These are phyloP conservation scores for Cremastinae sp. DNA, from an alignment of 2,888 invertebrate genomes.

Conservation along the genomic window DNA sequence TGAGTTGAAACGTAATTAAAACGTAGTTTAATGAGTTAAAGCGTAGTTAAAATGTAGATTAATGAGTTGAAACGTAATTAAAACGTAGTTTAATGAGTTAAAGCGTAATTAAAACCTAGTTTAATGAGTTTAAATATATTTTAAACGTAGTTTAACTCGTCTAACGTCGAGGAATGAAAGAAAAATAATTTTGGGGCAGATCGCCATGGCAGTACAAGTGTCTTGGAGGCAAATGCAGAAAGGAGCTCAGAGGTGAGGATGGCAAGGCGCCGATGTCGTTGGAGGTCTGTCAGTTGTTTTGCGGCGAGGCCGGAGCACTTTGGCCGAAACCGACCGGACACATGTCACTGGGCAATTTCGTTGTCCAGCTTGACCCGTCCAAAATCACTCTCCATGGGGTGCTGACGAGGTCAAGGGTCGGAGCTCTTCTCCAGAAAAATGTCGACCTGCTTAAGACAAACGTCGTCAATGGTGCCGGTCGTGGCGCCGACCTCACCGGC, in stretches of 20 bases:
- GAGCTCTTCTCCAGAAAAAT: constrained; percentile 67
- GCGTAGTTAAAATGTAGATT: too few relatives aligned
- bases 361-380: constrained; percentile 82
- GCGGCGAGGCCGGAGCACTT: constrained; percentile 83
- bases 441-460: constrained; percentile 69
- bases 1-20: too few relatives aligned
- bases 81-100: too few relatives aligned
- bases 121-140: too few relatives aligned
- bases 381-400: constrained; percentile 81
- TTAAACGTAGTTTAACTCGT: too few relatives aligned
- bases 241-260: constrained; percentile 68
- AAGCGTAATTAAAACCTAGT: too few relatives aligned
- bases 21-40: too few relatives aligned
- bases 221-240: constrained; percentile 73
- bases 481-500: constrained; percentile 60
- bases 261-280: constrained; percentile 74
- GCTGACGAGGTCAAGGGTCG: constrained; percentile 74
- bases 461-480: constrained; percentile 60
- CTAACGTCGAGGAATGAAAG: too few relatives aligned
- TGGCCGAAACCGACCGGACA: constrained; percentile 86
- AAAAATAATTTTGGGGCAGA: constrained; percentile 60
- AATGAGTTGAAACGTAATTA: too few relatives aligned
- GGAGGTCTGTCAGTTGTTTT: constrained; percentile 85
- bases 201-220: constrained; percentile 77
- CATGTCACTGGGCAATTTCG: constrained; percentile 82